These are phyloP conservation scores for Gorsachius goisagi DNA, from an alignment of 2,113 vertebrate genomes.

Conservation along the genomic window DNA sequence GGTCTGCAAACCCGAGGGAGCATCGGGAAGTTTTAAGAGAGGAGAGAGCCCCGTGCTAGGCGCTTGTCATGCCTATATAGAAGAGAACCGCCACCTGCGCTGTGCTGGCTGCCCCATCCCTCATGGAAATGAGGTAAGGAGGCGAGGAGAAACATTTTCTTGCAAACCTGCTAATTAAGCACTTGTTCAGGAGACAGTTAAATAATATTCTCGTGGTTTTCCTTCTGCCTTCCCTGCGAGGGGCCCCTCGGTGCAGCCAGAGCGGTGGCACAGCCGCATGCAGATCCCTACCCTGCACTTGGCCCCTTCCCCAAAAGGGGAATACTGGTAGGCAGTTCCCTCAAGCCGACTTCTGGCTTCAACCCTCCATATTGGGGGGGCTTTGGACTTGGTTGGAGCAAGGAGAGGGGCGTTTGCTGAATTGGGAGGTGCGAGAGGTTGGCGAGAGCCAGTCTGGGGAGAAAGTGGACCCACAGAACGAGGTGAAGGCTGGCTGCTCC, in stretches of 20 bases:
- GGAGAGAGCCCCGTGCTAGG: neutral
- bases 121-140: neutral
- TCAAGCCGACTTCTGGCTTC: neutral
- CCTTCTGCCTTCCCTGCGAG: neutral
- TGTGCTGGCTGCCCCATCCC: neutral
- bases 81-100: neutral
- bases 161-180: neutral
- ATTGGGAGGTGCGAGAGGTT: neutral
- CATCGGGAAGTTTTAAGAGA: neutral
- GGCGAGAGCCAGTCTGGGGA: neutral
- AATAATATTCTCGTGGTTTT: neutral
- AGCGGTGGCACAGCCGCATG: neutral
- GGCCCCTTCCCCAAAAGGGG: neutral
- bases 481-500: neutral
- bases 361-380: fast-evolving
- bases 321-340: neutral
- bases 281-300: neutral
- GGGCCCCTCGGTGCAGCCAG: neutral
- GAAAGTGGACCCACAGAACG: neutral
- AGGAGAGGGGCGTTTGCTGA: fast-evolving
- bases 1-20: neutral
- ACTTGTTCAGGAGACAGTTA: neutral
- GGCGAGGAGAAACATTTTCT: neutral
- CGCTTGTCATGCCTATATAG: fast-evolving
- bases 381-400: neutral